These are phyloP conservation scores for Morpho deidamia DNA, from an alignment of 2,888 invertebrate species.

Conservation along the genomic window DNA sequence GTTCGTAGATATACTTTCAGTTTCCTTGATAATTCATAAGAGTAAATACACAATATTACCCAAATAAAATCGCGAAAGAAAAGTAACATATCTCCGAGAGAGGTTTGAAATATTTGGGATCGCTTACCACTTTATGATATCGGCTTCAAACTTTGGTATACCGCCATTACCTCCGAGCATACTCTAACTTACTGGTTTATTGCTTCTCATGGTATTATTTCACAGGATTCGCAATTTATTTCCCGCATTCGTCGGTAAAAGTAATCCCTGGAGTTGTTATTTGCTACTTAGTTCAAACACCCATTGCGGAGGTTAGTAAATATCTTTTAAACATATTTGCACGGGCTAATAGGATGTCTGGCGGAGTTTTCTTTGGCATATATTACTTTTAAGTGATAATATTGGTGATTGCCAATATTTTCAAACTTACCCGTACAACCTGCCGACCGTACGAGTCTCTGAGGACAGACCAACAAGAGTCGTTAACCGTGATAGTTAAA, in stretches of 20 bases:
- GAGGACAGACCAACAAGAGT: no score
- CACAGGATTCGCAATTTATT: slow-evolving; percentile 73
- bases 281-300: slow-evolving; percentile 56
- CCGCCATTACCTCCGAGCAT: slow-evolving; percentile 56
- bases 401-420: no score
- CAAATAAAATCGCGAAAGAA: neutral
- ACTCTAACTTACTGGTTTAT: slow-evolving; percentile 73
- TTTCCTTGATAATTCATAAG: no score
- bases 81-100: neutral
- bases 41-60: no score
- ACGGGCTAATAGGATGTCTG: slow-evolving; percentile 17
- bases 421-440: no score
- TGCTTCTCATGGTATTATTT: slow-evolving; percentile 72
- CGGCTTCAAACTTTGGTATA: slow-evolving; percentile 60
- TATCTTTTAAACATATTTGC: slow-evolving; percentile 40
- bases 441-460: no score
- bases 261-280: slow-evolving; percentile 66
- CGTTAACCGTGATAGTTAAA: no score
- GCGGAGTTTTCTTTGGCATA: no score
- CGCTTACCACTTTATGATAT: slow-evolving; percentile 30
- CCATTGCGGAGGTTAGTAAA: slow-evolving; percentile 38
- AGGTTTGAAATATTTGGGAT: slow-evolving; percentile 20
- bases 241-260: slow-evolving; percentile 55
- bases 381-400: no score
- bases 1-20: no score